Evolutionary conservation across 1,140 invertebrate genomes (phyloP).

Genomic region (Liolophura sinensis): DNA sequence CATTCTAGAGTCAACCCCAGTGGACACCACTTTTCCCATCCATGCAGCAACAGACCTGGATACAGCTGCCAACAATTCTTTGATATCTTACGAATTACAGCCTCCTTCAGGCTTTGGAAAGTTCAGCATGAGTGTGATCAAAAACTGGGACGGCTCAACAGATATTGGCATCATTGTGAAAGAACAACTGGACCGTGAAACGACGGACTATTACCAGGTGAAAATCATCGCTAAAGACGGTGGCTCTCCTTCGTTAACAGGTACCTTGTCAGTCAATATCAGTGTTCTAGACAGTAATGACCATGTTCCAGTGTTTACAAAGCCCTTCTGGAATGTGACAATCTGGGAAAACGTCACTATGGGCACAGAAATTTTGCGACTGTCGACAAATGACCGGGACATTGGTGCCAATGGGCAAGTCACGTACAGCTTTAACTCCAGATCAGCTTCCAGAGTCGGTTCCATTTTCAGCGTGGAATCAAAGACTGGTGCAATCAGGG

Average conservation of each 20-base stretch:
- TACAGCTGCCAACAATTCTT: neutral
- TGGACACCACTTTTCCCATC: slow-evolving; percentile 19
- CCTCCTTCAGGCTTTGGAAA: slow-evolving; percentile 16
- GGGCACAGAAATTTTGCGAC: slow-evolving; percentile 78
- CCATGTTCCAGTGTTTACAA: slow-evolving; percentile 81
- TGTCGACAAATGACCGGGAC: slow-evolving; percentile 85
- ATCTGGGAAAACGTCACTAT: slow-evolving; percentile 41
- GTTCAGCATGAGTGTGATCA: slow-evolving; percentile 35
- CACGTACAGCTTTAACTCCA: slow-evolving; percentile 29
- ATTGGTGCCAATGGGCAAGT: slow-evolving; percentile 67
- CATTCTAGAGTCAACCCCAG: slow-evolving; percentile 14
- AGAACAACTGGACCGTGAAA: slow-evolving; percentile 76
- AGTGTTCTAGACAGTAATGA: slow-evolving; percentile 82
- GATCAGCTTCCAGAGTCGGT: too few relatives aligned
- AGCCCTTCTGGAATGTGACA: slow-evolving; percentile 29
- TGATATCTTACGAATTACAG: neutral
- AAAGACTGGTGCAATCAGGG: slow-evolving; percentile 19
- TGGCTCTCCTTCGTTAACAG: slow-evolving; percentile 74
- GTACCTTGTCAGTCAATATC: slow-evolving; percentile 32
- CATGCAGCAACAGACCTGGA: slow-evolving; percentile 17
- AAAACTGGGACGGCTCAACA: slow-evolving; percentile 39
- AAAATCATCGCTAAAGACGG: slow-evolving; percentile 84
- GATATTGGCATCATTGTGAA: slow-evolving; percentile 36
- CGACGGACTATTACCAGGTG: slow-evolving; percentile 85
- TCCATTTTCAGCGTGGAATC: slow-evolving; percentile 25